Base-by-base conservation (phyloP, 64 coral and sea anemone genomes). In the Cladopsammia gracilis region DNA sequence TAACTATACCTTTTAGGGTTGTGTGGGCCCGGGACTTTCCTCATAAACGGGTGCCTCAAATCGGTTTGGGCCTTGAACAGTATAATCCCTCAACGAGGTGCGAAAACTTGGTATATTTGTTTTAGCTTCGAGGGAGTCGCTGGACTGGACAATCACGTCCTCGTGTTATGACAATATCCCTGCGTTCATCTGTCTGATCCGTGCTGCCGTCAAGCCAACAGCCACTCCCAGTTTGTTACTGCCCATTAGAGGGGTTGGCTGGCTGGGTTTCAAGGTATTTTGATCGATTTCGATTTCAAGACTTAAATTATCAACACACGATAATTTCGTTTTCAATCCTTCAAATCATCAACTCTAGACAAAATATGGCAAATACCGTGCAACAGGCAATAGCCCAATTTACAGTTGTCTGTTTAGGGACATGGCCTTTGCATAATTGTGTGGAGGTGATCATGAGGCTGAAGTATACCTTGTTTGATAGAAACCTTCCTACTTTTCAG, bases 161-260 rank as follows among this genome's bases (percentile, higher is more conserved):
- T 78, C 59, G 44, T 58, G 18, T 26, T 48, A 6, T 7, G 76
- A 74, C 7, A 71, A 81, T 5, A 52, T 50, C 1, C 13, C n/a
- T 16, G 72, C 48, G 7, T 62, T 16, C 2, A 10, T 70, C 62
- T 75, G 48, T 26, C 76, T 80, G 89, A n/a, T 92, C 25, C 58
- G 48, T 13, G 34, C 34, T 42, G 6, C 8, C 10, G 96, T 95
- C 96, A 93, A 98, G 14, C 93, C 96, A 22, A 72, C 81, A 50
- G 52, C 79, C 48, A 95, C 78, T 34, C 96, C 96, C 2, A 98
- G 90, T 71, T 89, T 98, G 74, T 98, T 98, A 46, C 96, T 92
- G 23, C 93, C 94, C 74, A 89, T 49, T 71, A 92, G 26, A 10
- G 79, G 89, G 14, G 79, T 56, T 87, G 96, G 96, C 89, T 98